These are phyloP conservation scores for Dysdera silvatica DNA, from an alignment of 1,140 invertebrate species.

Conservation along the genomic window DNA sequence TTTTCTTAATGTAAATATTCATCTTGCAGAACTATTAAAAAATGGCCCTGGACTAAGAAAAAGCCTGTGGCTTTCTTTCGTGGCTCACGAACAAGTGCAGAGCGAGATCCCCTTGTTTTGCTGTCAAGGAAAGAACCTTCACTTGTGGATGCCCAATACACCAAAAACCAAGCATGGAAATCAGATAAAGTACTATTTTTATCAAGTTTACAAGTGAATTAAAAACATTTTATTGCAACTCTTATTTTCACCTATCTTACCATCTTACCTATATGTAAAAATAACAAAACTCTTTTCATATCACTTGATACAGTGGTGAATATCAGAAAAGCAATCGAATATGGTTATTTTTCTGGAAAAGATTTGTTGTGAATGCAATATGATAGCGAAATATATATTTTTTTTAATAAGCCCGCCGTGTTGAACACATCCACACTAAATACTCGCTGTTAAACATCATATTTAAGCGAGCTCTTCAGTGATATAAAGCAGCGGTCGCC, in stretches of 20 bases:
- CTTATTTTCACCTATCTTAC: too few species aligned
- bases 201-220: constrained; percentile 23
- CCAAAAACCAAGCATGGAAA: constrained; percentile 98
- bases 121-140: constrained; percentile 67
- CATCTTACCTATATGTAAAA: background rate
- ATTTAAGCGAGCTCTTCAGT: too few species aligned
- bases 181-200: constrained; percentile 59
- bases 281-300: background rate
- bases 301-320: background rate
- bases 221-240: too few species aligned
- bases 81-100: constrained; percentile 82
- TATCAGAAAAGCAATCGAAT: too few species aligned
- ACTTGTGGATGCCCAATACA: constrained; percentile 85
- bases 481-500: too few species aligned
- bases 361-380: too few species aligned
- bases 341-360: too few species aligned
- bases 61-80: constrained; percentile 72
- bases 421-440: too few species aligned
- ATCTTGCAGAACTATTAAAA: constrained; percentile 48
- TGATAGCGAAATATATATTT: too few species aligned
- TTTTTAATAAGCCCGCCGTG: too few species aligned
- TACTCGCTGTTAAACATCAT: too few species aligned
- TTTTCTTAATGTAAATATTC: constrained; percentile 3
- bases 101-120: constrained; percentile 80
- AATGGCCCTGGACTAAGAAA: constrained; percentile 71